These are phyloP conservation scores for Ariolimax columbianus DNA, from an alignment of 2,888 invertebrate species.

Conservation along the genomic window DNA sequence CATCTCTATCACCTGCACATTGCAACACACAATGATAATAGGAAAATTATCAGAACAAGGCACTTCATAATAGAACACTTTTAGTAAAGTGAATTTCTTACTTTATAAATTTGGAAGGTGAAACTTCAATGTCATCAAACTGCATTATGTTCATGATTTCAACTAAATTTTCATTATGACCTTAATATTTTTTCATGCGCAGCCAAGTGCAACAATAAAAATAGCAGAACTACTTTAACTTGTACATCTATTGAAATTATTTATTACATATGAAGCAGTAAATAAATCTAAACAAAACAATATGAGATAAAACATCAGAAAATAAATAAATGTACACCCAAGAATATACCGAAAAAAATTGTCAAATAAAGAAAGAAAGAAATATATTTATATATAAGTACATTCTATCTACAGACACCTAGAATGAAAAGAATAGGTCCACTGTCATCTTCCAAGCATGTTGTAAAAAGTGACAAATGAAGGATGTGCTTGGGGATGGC, in stretches of 20 bases:
- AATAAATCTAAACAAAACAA: background rate
- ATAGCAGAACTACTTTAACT: slow-evolving; percentile 2
- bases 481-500: too few relatives aligned
- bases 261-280: slow-evolving; percentile 5
- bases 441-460: too few relatives aligned
- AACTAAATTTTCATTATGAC: background rate
- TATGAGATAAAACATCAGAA: background rate
- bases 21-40: too few relatives aligned
- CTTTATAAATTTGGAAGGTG: background rate
- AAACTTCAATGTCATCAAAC: background rate
- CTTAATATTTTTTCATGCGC: slow-evolving; percentile 2
- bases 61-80: too few relatives aligned
- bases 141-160: background rate
- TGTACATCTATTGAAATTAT: slow-evolving; percentile 10
- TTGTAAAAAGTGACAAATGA: too few relatives aligned
- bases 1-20: too few relatives aligned
- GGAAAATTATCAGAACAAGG: too few relatives aligned
- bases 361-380: background rate
- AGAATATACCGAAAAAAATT: too few relatives aligned
- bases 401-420: background rate
- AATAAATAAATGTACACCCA: background rate
- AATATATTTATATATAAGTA: background rate
- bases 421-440: too few relatives aligned
- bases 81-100: too few relatives aligned
- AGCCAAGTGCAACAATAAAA: slow-evolving; percentile 17